A percentile compares a stretch with the other conserved stretches of the same genome.
phyloP scores from a whole-genome alignment of 1,140 invertebrate genomes.

The Pogonomyrmex barbatus region DNA sequence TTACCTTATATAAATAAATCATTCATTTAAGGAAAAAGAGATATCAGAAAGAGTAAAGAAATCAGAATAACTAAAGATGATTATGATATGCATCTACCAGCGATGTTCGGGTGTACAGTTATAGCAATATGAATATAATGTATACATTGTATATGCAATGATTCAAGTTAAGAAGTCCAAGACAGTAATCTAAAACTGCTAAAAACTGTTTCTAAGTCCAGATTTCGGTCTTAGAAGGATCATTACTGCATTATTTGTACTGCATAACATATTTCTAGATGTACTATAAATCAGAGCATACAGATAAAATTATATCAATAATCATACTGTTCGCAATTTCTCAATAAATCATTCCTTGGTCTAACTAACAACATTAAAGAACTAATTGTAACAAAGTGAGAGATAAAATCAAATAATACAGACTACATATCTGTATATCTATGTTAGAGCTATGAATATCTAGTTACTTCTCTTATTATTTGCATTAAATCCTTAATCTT shows the following conservation, averaged over 20 bases:
- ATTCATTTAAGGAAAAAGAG: background rate
- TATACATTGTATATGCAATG: slow-evolving; percentile 15
- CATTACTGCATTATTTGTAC: slow-evolving; percentile 33
- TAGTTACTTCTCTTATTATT: slow-evolving; percentile 67
- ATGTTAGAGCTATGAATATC: slow-evolving; percentile 61
- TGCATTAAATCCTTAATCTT: slow-evolving; percentile 68
- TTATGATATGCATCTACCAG: background rate
- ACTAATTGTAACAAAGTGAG: slow-evolving; percentile 63
- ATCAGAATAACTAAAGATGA: background rate
- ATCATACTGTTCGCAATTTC: slow-evolving; percentile 35
- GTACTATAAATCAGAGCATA: slow-evolving; percentile 22
- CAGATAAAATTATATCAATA: slow-evolving; percentile 17
- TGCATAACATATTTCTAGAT: slow-evolving; percentile 36
- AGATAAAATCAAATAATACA: slow-evolving; percentile 63
- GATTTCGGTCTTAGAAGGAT: background rate
- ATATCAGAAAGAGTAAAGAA: background rate
- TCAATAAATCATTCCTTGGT: slow-evolving; percentile 55
- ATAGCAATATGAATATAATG: slow-evolving; percentile 38
- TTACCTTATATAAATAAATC: background rate
- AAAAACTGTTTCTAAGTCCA: background rate
- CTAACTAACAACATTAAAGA: slow-evolving; percentile 55
- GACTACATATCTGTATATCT: slow-evolving; percentile 49
- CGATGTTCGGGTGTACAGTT: slow-evolving; percentile 39
- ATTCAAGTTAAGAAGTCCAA: slow-evolving; percentile 9
- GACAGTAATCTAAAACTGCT: slow-evolving; percentile 24